Percentiles rank a stretch among this genome's conserved stretches.
Conservation (phyloP, 2,888 invertebrate genomes). For the Chymomyza amoena region DNA sequence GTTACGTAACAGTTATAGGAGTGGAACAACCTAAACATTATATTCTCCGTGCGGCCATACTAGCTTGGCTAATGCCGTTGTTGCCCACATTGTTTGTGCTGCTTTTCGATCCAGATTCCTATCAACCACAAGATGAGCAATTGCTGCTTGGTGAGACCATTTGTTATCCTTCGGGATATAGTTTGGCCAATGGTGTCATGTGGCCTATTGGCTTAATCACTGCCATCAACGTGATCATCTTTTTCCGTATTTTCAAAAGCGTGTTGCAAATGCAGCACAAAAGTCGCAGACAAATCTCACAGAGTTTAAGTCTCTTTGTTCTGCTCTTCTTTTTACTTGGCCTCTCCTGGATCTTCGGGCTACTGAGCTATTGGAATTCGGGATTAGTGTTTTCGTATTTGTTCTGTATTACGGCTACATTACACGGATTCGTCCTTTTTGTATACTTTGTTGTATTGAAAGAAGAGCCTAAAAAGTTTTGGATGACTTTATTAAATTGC, state of each 20-base stretch:
- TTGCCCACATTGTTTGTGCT: conserved; percentile 80
- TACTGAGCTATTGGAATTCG: conserved; percentile 80
- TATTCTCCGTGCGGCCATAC: conserved; percentile 82
- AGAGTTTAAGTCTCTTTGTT: conserved; percentile 81
- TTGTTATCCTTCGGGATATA: conserved; percentile 81
- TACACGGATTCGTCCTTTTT: conserved; percentile 83
- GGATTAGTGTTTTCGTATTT: conserved; percentile 81
- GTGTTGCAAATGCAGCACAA: conserved; percentile 75
- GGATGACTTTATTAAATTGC: conserved; percentile 33
- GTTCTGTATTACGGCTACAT: conserved; percentile 82
- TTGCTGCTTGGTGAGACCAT: conserved; percentile 72
- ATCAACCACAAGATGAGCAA: conserved; percentile 73
- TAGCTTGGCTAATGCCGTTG: conserved; percentile 83
- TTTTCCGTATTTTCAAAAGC: conserved; percentile 80
- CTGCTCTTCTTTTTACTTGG: conserved; percentile 83
- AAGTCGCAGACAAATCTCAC: conserved; percentile 75
- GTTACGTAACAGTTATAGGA: conserved; percentile 84
- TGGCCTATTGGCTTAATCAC: conserved; percentile 81
- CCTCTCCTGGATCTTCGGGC: conserved; percentile 82
- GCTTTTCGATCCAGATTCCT: conserved; percentile 79
- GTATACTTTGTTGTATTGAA: conserved; percentile 82
- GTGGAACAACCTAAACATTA: conserved; percentile 81
- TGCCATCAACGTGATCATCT: conserved; percentile 80
- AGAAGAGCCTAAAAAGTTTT: conserved; percentile 76
- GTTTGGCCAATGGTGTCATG: conserved; percentile 80